Evolutionary conservation across 2,113 vertebrate genomes (phyloP).

Genomic region (Mellivora capensis): DNA sequence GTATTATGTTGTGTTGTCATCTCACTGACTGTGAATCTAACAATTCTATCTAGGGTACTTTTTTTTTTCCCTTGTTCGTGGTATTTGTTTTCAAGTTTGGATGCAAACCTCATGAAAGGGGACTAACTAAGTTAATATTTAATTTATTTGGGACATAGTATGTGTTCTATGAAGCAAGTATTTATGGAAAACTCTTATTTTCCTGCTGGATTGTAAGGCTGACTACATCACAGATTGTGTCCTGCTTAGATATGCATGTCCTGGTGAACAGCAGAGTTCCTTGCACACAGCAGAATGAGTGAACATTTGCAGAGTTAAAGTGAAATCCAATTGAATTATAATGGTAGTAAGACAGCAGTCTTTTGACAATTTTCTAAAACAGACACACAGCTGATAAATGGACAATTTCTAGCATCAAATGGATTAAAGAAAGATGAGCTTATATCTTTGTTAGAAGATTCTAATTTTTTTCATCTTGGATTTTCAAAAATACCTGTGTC

Average conservation of each 20-base stretch:
- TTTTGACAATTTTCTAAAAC: conserved; percentile 48
- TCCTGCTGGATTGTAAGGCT: background rate
- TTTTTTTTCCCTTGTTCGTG: background rate
- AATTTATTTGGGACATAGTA: background rate
- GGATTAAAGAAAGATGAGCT: background rate
- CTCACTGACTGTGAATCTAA: background rate
- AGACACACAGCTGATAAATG: conserved; percentile 28
- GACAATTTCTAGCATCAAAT: conserved; percentile 1
- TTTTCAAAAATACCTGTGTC: background rate
- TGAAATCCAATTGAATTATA: conserved; percentile 37
- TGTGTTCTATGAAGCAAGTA: conserved; percentile 9
- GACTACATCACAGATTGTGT: conserved; percentile 43
- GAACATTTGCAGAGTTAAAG: conserved; percentile 50
- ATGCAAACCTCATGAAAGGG: background rate
- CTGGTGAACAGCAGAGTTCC: conserved; percentile 43
- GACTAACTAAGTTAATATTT: background rate
- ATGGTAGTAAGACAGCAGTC: conserved; percentile 1
- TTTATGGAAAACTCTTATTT: conserved; percentile 28
- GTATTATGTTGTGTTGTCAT: background rate
- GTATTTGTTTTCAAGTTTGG: conserved; percentile 1
- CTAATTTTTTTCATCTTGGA: background rate
- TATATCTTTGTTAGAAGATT: background rate
- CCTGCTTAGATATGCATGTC: conserved; percentile 49
- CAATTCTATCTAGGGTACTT: background rate
- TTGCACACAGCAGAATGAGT: conserved; percentile 39